Evolutionary conservation across 2,113 vertebrate genomes (phyloP).

Genomic region (Barnardius zonarius): DNA sequence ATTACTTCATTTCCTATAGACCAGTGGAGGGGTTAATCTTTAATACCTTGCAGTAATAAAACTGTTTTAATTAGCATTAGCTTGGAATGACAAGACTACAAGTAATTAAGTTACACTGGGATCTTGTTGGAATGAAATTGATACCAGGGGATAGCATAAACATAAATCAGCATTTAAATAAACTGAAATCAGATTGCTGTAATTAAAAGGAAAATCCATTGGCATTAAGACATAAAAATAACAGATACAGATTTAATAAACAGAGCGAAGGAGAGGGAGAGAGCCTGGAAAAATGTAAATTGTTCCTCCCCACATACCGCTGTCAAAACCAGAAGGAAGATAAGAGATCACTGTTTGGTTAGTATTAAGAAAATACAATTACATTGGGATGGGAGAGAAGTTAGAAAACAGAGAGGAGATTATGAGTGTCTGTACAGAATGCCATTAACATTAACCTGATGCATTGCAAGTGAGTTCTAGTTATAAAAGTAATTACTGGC

Average conservation of each 20-base stretch:
- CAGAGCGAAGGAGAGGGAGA: background rate
- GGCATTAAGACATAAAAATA: slow-evolving; percentile 60
- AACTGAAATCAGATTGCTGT: slow-evolving; percentile 69
- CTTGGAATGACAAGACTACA: slow-evolving; percentile 63
- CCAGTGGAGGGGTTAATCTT: slow-evolving; percentile 51
- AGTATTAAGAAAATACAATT: slow-evolving; percentile 57
- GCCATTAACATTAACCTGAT: slow-evolving; percentile 74
- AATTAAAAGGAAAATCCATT: slow-evolving; percentile 68
- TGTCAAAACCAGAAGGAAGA: background rate
- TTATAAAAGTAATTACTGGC: slow-evolving; percentile 77
- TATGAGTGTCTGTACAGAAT: slow-evolving; percentile 55
- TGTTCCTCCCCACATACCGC: background rate
- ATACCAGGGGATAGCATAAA: slow-evolving; percentile 67
- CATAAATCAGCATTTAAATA: slow-evolving; percentile 74
- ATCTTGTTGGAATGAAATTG: slow-evolving; percentile 73
- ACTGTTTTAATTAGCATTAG: slow-evolving; percentile 67
- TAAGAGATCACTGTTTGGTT: background rate
- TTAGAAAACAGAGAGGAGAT: slow-evolving; percentile 62
- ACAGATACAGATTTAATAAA: slow-evolving; percentile 65
- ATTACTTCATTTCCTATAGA: background rate
- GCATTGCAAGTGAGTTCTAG: slow-evolving; percentile 66
- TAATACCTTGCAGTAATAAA: slow-evolving; percentile 65
- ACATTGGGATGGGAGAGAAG: slow-evolving; percentile 13
- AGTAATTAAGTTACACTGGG: slow-evolving; percentile 72
- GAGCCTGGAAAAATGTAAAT: slow-evolving; percentile 13